Base-by-base conservation (phyloP, 2,113 vertebrate species). In the Eudyptes chrysolophus region DNA sequence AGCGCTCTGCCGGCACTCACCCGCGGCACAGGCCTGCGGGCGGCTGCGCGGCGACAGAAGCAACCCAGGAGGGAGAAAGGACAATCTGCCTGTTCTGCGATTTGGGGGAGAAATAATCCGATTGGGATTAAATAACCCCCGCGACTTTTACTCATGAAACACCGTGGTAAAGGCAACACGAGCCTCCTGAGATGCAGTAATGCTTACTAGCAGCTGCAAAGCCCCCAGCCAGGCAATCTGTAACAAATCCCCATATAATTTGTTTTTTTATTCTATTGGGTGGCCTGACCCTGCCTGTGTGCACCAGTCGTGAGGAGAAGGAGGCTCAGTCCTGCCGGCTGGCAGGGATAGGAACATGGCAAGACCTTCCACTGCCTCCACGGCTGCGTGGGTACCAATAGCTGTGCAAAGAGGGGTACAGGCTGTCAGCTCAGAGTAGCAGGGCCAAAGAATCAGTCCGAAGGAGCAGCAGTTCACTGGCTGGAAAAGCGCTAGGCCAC, bases 321-420 rank as follows among this genome's bases (percentile, higher is more conserved):
- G 22, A 92, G 60, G 20, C 21, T 58, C 25, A 10, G 10, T 29
- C 1, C 55, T 26, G 5, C 34, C 54, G 29, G 12, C 15, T 87
- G 66, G 14, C 44, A 12, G 19, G 52, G 34, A 22, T 0, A 29
- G 60, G n/a, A 75, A 32, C n/a, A 27, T 5, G 21, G 49, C 57
- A 89, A 76, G 57, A n/a, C 29, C 34, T 15, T 38, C 34, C 13
- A 13, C 36, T 22, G 57, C 46, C 30, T 32, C 42, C 46, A 18
- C 7, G 62, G 74, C 48, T 38, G 8, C 1, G 0, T 2, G 29
- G 44, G 40, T 24, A 32, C 27, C 3, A 12, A 25, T 5, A 62
- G 55, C 38, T 62, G 25, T 46, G 54, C 68, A 46, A 76, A 71
- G 34, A 55, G 32, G 13, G 14, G 14, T 49, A 62, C 8, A 60